A percentile compares a stretch with the other conserved stretches of the same genome.
These are phyloP conservation scores for Phoxinus phoxinus DNA, from an alignment of 2,113 vertebrate species.

Conservation along the genomic window DNA sequence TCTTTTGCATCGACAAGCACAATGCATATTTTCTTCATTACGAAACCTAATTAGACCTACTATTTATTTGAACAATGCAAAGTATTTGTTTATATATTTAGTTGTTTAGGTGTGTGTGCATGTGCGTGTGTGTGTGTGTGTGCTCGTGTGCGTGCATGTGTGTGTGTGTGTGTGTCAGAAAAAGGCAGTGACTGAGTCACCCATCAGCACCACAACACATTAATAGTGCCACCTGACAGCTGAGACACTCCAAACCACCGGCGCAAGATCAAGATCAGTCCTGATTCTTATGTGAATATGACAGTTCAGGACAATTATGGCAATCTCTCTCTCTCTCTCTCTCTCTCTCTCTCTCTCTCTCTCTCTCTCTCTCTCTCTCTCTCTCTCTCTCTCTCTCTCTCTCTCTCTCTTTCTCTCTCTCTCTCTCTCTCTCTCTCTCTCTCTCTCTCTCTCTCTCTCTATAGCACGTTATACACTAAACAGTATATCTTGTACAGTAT, in stretches of 20 bases:
- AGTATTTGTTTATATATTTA: not conserved
- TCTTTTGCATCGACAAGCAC: not conserved
- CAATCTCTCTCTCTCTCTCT: not conserved
- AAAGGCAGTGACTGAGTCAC: not conserved
- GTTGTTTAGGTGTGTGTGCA: not conserved
- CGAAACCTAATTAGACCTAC: not conserved
- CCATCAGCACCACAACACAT: not conserved
- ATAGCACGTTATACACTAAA: not conserved
- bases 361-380: not conserved
- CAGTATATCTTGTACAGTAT: too few species aligned
- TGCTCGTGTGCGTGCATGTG: not conserved
- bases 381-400: not conserved
- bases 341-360: not conserved
- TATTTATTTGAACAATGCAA: not conserved
- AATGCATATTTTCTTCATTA: not conserved
- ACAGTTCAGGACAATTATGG: conserved; percentile 23
- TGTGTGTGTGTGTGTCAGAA: too few species aligned
- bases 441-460: not conserved
- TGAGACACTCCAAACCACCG: conserved; percentile 27
- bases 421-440: not conserved
- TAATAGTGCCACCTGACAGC: conserved; percentile 27
- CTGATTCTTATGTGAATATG: conserved; percentile 17
- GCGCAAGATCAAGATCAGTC: not conserved
- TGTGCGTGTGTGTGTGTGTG: not conserved
- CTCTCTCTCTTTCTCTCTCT: not conserved